Evolutionary conservation across 2,797 vertebrate genomes (phyloP).

Genomic region (Hydrophis major): DNA sequence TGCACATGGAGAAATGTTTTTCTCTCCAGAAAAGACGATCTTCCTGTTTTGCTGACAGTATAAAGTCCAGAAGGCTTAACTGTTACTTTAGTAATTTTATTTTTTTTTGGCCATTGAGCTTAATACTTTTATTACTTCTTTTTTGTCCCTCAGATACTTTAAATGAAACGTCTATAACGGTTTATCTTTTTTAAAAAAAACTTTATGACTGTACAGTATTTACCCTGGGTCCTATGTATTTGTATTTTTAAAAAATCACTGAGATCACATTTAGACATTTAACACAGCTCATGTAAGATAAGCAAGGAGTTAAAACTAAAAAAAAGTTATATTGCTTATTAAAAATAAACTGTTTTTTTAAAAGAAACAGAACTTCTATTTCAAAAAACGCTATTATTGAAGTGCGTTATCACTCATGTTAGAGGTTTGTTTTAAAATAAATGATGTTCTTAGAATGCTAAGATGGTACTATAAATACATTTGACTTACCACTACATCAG

Average conservation of each 20-base stretch:
- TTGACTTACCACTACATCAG: background rate
- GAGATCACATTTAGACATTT: background rate
- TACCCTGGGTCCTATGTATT: background rate
- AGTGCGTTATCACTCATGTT: background rate
- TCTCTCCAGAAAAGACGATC: background rate
- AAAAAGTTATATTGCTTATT: background rate
- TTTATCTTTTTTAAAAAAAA: background rate
- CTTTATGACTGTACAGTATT: background rate
- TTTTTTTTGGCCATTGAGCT: constrained; percentile 17
- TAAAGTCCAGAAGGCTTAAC: background rate
- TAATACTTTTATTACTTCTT: background rate
- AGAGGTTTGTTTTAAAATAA: background rate
- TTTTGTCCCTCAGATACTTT: constrained; percentile 9
- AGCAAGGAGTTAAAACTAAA: background rate
- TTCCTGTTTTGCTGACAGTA: background rate
- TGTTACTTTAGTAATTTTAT: constrained; percentile 18
- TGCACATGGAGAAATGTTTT: background rate
- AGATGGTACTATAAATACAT: background rate
- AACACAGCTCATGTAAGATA: background rate
- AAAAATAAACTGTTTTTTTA: background rate
- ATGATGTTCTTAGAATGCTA: background rate
- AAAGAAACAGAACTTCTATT: background rate
- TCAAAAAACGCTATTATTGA: background rate
- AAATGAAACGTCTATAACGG: background rate
- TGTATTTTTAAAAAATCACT: background rate